Base-by-base conservation (phyloP, 2,888 invertebrate species). In the Antitype chi region DNA sequence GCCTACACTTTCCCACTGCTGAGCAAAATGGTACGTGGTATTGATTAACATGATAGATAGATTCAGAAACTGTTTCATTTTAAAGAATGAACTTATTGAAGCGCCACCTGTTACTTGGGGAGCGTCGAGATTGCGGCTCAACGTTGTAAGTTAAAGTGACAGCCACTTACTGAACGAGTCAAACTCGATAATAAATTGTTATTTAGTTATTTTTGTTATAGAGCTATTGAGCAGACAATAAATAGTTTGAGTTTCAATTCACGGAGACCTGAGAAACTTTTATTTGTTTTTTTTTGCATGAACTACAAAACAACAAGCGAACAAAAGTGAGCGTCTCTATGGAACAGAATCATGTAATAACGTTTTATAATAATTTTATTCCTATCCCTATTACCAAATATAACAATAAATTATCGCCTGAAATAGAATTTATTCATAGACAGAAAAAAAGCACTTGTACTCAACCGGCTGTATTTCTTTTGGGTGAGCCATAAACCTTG, bases 401-500 rank as follows among this genome's bases (percentile, higher is more conserved):
- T 28, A 17, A 15, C 28, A 53, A 23, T n/a, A 49, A 53, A 25
- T 59, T 43, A 25, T 25, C 25, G 9, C 23, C 5, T 15, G 0
- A 66, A 13, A 38, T 25, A 67, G 1, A 43, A 60, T 69, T 52
- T 57, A 70, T 67, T 68, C 43, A 70, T 25, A 2, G 32, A 28
- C 17, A 49, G 38, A 47, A 83, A 62, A 74, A 60, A 52, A 67
- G 20, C 55, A 47, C 57, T 83, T 68, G 62, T 67, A n/a, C 62
- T 57, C 4, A 66, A 79, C 55, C 25, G 11, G n/a, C 38, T 38
- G n/a, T 82, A 70, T 79, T 68, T 82, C 67, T 84, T 80, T 70
- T 76, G 63, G 55, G 79, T 20, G 62, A 74, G 72, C 76, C 32
- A 84, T 82, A 80, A 82, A 84, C 84, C 63, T 67, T 47, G 82